Base-by-base conservation (phyloP, 2,797 vertebrate genomes). In the Harpagifer antarcticus region DNA sequence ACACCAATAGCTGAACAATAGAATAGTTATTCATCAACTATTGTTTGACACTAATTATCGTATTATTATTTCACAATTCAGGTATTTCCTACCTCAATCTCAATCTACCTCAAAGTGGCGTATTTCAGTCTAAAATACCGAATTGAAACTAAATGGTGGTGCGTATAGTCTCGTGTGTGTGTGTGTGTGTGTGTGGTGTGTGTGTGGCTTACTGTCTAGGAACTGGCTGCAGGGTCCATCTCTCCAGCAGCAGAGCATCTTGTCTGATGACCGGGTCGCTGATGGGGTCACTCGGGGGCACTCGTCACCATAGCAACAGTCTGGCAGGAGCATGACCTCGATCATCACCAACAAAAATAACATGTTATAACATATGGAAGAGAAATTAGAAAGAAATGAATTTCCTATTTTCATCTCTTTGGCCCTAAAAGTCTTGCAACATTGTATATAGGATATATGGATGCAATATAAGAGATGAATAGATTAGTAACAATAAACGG, bases 251-350 rank as follows among this genome's bases (percentile, higher is more conserved):
- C 70, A 99, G 88, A 1, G 97, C 97, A 68, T 99, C 98, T 94
- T 98, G 98, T 92, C 99, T 98, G 91, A 98, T 96, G 77, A 96
- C 96, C 59, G 98, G 98, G 93, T 99, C 98, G 23, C 96, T 97
- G 83, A 99, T 96, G 59, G 96, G 97, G 76, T 99, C 97, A 0
- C 96, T 95, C 40, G 95, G 95, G 97, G 96, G 62, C 96, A 97
- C 85, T 99, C 98, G 27, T 99, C 98, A 0, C 96, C 97, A 89
- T 99, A 99, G 95, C 98, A 99, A 95, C 98, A 99, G 95, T 99
- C 98, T 48, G 98, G 98, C 58, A 99, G 95, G 16, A 99, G 94
- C 97, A 99, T 98, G 93, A 99, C 98, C 94, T 99, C 98, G 76
- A 99, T 97, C 98, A 99, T 99, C 85, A 84, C 19, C 19, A 52